Evolutionary conservation across 2,797 vertebrate genomes (phyloP), one percentile per base, ranked within the genome.

Genomic region (Sebastes glaucus): DNA sequence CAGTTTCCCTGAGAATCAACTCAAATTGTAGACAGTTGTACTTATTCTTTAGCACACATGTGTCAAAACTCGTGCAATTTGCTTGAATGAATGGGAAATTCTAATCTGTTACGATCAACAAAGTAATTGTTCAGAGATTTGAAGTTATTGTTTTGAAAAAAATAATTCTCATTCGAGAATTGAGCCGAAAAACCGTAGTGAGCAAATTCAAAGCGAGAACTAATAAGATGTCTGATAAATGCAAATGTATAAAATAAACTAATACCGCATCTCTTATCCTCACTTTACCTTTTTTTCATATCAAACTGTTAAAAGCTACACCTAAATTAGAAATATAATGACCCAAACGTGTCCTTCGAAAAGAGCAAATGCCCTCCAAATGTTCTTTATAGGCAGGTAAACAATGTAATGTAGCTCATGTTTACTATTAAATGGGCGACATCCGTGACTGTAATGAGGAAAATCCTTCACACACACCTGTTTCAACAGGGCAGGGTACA

Each of bases 391-490:
- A 23, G 27, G 18, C 38, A 22, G 4, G 10, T 6, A 64, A 35
- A 55, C 55, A 49, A 10, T 53, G 6, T n/a, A 30, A 64, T 14
- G 4, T 16, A 0, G 30, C 49, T 62, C 3, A 5, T 52, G 30
- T 77, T 71, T 27, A 49, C 3, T 16, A 22, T 25, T 63, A 25
- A 25, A 55, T 59, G 23, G 14, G 2, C 4, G 5, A 84, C 67
- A 85, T 86, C 81, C 28, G 16, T 78, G 57, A 65, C 75, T 35
- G 63, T 42, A 57, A 65, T 60, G 25, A 56, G 57, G 57, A 81
- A 89, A 72, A 65, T 84, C 78, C 69, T 77, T 77, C 6, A 63
- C 23, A 30, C 32, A 38, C 92, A 93, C 38, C 91, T 94, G 92
- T 80, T 56, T 85, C 81, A 93, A 94, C 76, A 87, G 35, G 32